These are phyloP conservation scores for Oryzias celebensis DNA, from an alignment of 2,113 vertebrate genomes.

Conservation along the genomic window DNA sequence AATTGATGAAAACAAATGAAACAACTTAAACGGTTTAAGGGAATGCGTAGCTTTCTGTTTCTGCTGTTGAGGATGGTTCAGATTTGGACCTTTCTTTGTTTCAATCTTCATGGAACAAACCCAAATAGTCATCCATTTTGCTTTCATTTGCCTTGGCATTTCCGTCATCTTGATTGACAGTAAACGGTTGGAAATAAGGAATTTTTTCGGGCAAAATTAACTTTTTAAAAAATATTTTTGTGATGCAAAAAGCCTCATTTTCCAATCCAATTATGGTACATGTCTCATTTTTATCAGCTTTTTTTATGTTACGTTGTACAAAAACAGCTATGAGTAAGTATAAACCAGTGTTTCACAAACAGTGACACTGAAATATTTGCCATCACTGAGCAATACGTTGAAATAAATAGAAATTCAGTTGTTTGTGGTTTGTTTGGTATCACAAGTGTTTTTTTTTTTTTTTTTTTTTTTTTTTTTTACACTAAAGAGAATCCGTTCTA, in stretches of 20 bases:
- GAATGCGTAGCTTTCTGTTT: not conserved
- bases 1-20: too few relatives aligned
- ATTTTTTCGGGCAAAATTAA: constrained; percentile 27
- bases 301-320: too few relatives aligned
- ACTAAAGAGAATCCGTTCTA: constrained; percentile 5
- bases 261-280: too few relatives aligned
- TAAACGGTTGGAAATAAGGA: constrained; percentile 52
- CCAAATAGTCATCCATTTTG: constrained; percentile 10
- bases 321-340: too few relatives aligned
- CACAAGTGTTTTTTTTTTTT: constrained; percentile 4
- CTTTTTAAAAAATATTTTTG: too few relatives aligned
- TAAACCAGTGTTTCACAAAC: too few relatives aligned
- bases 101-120: constrained; percentile 44
- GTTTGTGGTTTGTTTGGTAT: constrained; percentile 5
- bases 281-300: too few relatives aligned
- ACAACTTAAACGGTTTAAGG: too few relatives aligned
- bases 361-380: too few relatives aligned
- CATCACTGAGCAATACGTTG: not conserved
- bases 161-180: constrained; percentile 46
- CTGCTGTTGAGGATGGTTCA: constrained; percentile 12
- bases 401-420: not conserved
- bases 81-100: constrained; percentile 15
- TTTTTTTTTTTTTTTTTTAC: constrained; percentile 12
- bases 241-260: too few relatives aligned
- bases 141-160: constrained; percentile 35